Conservation (phyloP, 2,113 vertebrate species). For the Peromyscus maniculatus region DNA sequence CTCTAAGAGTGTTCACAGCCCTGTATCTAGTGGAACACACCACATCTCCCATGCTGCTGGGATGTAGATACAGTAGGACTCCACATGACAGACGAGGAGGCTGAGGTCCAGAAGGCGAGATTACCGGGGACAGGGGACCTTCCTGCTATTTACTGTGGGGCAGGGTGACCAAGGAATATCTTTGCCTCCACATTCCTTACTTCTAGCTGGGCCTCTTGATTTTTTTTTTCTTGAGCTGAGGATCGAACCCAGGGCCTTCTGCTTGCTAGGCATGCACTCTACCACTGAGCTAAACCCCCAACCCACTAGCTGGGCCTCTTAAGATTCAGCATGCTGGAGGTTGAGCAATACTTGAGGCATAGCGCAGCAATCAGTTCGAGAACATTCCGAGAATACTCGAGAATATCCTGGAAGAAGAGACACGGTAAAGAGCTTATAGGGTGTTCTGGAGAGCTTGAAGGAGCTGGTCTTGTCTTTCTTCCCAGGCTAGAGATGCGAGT, state of each 20-base stretch:
- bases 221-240: too few relatives aligned
- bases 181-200: neutral
- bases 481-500: neutral
- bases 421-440: neutral
- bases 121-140: neutral
- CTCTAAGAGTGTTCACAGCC: neutral
- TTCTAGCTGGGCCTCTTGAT: neutral
- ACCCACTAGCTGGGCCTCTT: neutral
- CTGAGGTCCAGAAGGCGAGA: neutral
- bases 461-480: accelerated
- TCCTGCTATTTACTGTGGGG: neutral
- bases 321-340: neutral
- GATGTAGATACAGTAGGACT: neutral
- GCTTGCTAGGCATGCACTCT: too few relatives aligned
- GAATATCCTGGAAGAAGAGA: accelerated
- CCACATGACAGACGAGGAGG: neutral
- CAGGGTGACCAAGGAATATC: neutral
- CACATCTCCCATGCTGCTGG: neutral
- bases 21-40: accelerated
- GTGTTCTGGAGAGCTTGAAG: accelerated
- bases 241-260: too few relatives aligned
- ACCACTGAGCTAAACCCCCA: too few relatives aligned
- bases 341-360: neutral
- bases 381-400: neutral
- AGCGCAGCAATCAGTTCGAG: neutral